Conservation (phyloP, 2,113 vertebrate genomes). For the Catharus minimus region DNA sequence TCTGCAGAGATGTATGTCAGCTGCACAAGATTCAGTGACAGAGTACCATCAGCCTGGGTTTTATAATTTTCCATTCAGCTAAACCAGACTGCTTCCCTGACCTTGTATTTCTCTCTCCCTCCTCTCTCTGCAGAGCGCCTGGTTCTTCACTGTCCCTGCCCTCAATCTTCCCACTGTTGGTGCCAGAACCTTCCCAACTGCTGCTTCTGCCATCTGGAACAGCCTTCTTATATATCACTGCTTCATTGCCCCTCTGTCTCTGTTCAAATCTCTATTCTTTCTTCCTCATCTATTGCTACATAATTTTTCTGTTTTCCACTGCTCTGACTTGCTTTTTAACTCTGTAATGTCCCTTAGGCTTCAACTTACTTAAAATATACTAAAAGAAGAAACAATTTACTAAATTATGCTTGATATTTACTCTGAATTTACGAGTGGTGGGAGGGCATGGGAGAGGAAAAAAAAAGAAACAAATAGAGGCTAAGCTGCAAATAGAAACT, state of each 20-base stretch:
- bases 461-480: not conserved
- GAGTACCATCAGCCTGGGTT: not conserved
- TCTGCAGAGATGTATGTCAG: not conserved
- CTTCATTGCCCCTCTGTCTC: constrained; percentile 39
- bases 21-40: not conserved
- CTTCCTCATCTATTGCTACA: not conserved
- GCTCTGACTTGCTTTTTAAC: constrained; percentile 11
- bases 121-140: not conserved
- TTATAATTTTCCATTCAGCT: constrained; percentile 18
- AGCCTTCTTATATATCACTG: not conserved
- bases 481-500: not conserved
- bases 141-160: constrained; percentile 23
- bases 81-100: constrained; percentile 28
- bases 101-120: constrained; percentile 38
- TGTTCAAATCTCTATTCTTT: not conserved
- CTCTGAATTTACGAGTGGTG: not conserved
- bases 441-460: too few relatives aligned
- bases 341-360: not conserved
- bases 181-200: constrained; percentile 52
- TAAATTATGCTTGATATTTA: not conserved
- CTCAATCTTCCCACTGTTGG: not conserved
- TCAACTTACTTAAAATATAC: not conserved
- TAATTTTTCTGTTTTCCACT: not conserved
- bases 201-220: constrained; percentile 63
- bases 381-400: not conserved